Conservation (phyloP, 2,113 vertebrate genomes). For the Nothobranchius furzeri region DNA sequence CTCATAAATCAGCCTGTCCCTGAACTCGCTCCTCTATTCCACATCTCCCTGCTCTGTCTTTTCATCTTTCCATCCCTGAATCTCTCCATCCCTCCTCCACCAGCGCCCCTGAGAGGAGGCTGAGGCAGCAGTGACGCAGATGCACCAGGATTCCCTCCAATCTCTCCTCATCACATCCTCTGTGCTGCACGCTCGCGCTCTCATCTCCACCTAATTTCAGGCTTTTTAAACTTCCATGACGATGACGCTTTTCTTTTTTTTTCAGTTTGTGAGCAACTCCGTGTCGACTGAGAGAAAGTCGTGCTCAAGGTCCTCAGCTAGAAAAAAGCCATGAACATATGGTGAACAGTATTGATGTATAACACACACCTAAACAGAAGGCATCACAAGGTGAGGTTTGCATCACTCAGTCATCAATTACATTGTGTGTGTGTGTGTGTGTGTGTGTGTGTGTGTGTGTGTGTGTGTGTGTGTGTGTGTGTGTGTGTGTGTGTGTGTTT, state of each 20-base stretch:
- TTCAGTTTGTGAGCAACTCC: background rate
- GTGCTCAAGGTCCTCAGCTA: background rate
- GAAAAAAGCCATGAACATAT: constrained; percentile 14
- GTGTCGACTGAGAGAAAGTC: background rate
- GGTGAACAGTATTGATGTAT: constrained; percentile 1
- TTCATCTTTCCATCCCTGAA: constrained; percentile 55
- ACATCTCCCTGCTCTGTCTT: constrained; percentile 43
- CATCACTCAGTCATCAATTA: constrained; percentile 11
- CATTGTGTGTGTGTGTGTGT: background rate
- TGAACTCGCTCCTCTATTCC: constrained; percentile 51
- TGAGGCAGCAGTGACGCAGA: constrained; percentile 72
- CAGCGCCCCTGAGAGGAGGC: constrained; percentile 45
- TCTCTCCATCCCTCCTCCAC: constrained; percentile 47
- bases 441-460: background rate
- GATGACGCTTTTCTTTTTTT: background rate
- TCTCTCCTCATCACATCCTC: background rate
- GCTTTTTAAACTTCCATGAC: constrained; percentile 11
- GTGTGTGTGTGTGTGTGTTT: constrained; percentile 3
- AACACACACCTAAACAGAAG: constrained; percentile 38
- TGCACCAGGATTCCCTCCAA: constrained; percentile 72
- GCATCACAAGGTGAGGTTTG: constrained; percentile 52
- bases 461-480: too few species aligned
- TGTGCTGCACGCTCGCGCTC: constrained; percentile 5
- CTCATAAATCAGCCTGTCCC: constrained; percentile 76
- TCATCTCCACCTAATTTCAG: constrained; percentile 32